Evolutionary conservation across 2,888 invertebrate genomes (phyloP).

Genomic region (Synanthedon myopaeformis): DNA sequence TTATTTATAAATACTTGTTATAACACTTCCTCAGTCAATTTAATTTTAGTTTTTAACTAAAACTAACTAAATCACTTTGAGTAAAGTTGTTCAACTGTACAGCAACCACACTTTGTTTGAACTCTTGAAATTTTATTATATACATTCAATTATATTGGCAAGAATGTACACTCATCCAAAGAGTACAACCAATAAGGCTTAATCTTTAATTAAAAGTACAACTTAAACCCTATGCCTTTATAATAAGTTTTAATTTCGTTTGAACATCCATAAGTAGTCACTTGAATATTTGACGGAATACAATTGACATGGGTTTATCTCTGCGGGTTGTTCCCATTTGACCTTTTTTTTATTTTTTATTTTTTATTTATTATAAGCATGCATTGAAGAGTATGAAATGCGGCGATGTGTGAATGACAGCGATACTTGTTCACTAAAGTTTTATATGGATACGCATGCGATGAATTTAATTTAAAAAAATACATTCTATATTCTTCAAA

Average conservation of each 20-base stretch:
- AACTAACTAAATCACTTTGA: neutral
- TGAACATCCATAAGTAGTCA: neutral
- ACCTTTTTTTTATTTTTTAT: slow-evolving; percentile 16
- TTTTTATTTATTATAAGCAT: slow-evolving; percentile 17
- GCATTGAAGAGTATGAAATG: slow-evolving; percentile 22
- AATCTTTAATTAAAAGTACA: too few species aligned
- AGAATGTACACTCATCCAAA: neutral
- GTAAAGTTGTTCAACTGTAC: neutral
- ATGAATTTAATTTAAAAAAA: too few species aligned
- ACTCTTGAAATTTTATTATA: neutral
- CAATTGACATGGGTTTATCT: slow-evolving; percentile 30
- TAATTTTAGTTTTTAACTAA: too few species aligned
- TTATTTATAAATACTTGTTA: too few species aligned
- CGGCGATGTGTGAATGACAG: slow-evolving; percentile 41
- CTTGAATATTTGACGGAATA: slow-evolving; percentile 4
- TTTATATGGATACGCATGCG: slow-evolving; percentile 6
- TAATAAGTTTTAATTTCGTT: too few species aligned
- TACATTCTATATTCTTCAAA: too few species aligned
- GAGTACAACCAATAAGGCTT: neutral
- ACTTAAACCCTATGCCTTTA: too few species aligned
- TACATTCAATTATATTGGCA: neutral
- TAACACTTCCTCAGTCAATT: too few species aligned
- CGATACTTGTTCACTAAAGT: slow-evolving; percentile 11
- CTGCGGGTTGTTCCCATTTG: slow-evolving; percentile 25
- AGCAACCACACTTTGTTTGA: neutral